phyloP scores from a whole-genome alignment of 2,888 invertebrate genomes.

The Lepidocyrtoides sp. region DNA sequence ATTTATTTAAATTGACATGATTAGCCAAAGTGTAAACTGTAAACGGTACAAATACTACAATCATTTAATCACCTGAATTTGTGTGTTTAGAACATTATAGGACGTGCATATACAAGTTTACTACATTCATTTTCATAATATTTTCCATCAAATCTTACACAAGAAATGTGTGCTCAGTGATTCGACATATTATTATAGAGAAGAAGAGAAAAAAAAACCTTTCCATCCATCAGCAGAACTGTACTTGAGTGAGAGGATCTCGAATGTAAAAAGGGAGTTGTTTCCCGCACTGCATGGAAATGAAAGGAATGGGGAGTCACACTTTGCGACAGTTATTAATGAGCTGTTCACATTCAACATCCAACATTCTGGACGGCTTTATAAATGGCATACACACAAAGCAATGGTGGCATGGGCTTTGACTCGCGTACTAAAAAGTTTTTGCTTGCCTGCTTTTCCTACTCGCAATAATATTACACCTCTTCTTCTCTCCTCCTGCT shows the following conservation, averaged over 20 bases:
- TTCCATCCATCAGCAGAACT: conserved; percentile 27
- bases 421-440: conserved; percentile 74
- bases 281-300: conserved; percentile 54
- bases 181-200: conserved; percentile 7
- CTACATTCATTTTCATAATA: not conserved
- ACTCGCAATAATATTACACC: conserved; percentile 67
- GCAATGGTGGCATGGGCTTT: conserved; percentile 70
- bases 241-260: conserved; percentile 50
- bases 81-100: not conserved
- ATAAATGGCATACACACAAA: conserved; percentile 73
- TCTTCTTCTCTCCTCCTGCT: not conserved
- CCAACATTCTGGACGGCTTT: conserved; percentile 76
- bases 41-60: not conserved
- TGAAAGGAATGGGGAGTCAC: conserved; percentile 83
- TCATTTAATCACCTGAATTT: not conserved
- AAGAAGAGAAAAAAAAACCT: not conserved
- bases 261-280: conserved; percentile 50
- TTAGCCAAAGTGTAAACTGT: not conserved
- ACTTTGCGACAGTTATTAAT: conserved; percentile 84
- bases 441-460: conserved; percentile 44
- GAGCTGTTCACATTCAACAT: conserved; percentile 81
- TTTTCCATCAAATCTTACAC: not conserved
- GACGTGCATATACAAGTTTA: not conserved
- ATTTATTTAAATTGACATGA: not conserved
- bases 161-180: not conserved